Evolutionary conservation across 1,140 invertebrate species (phyloP).

Genomic region (Diabrotica undecimpunctata): DNA sequence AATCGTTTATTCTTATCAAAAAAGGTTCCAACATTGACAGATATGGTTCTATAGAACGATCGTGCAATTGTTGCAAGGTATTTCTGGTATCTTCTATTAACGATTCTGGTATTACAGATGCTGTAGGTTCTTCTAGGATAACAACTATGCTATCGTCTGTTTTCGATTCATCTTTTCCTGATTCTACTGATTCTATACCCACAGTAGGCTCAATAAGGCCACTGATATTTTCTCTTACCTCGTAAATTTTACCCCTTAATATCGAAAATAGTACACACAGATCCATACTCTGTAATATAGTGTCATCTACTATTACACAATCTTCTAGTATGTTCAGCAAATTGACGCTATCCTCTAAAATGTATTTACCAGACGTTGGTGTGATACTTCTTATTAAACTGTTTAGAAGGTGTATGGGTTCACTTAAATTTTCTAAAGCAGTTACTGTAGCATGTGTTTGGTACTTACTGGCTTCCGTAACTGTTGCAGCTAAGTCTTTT

Average conservation of each 20-base stretch:
- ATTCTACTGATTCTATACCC: constrained; percentile 20
- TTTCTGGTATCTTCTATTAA: constrained; percentile 34
- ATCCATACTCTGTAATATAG: constrained; percentile 32
- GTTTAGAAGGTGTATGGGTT: constrained; percentile 41
- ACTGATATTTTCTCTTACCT: constrained; percentile 40
- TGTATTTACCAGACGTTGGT: constrained; percentile 29
- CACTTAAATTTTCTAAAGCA: constrained; percentile 39
- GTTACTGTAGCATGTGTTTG: constrained; percentile 37
- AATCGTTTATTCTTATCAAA: constrained; percentile 26
- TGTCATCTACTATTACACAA: constrained; percentile 37
- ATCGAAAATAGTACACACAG: constrained; percentile 31
- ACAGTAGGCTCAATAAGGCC: constrained; percentile 29
- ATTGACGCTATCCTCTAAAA: constrained; percentile 42
- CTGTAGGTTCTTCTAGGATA: constrained; percentile 36
- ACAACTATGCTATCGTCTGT: constrained; percentile 31
- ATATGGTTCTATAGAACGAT: constrained; percentile 16
- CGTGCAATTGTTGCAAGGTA: constrained; percentile 25
- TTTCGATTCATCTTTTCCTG: constrained; percentile 20
- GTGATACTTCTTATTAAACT: constrained; percentile 39
- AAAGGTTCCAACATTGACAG: constrained; percentile 25
- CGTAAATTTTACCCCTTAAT: constrained; percentile 32
- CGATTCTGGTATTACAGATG: constrained; percentile 28
- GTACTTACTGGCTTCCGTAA: constrained; percentile 31
- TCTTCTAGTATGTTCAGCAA: constrained; percentile 46
- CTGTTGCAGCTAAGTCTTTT: constrained; percentile 39